A percentile compares a stretch with the other conserved stretches of the same genome.
These are phyloP conservation scores for Agrilus cyanescens DNA, from an alignment of 2,888 invertebrate species.

Conservation along the genomic window DNA sequence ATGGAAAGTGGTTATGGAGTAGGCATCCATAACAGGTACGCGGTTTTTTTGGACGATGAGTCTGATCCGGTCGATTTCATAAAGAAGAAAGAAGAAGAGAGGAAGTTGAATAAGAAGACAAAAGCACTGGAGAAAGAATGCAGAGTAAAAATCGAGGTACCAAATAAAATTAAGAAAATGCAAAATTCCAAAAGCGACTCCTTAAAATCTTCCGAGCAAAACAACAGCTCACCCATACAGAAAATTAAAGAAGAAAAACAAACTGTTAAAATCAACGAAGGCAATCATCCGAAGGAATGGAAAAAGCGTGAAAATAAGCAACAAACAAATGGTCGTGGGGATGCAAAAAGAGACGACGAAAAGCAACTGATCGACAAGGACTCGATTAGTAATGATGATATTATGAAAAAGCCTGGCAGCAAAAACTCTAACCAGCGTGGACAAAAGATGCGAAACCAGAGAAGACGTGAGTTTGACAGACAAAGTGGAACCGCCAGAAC, in stretches of 20 bases:
- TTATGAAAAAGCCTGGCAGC: too few relatives aligned
- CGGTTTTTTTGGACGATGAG: conserved; percentile 65
- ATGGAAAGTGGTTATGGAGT: conserved; percentile 80
- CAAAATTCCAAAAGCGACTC: conserved; percentile 48
- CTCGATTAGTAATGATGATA: conserved; percentile 15
- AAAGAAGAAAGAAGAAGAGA: conserved; percentile 59
- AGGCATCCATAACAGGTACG: conserved; percentile 67
- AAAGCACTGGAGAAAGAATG: conserved; percentile 62
- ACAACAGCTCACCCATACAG: conserved; percentile 38
- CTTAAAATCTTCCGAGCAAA: conserved; percentile 47
- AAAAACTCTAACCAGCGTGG: neutral
- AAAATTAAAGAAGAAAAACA: conserved; percentile 16
- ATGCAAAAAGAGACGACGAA: conserved; percentile 25
- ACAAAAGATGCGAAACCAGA: neutral
- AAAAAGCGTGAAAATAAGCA: conserved; percentile 19
- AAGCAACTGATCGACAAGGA: conserved; percentile 29
- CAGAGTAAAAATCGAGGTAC: conserved; percentile 41
- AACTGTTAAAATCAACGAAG: conserved; percentile 20
- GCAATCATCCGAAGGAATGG: conserved; percentile 26
- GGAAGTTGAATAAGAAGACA: conserved; percentile 62
- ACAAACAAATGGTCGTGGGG: conserved; percentile 23
- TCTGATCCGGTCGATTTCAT: conserved; percentile 65
- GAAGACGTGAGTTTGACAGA: conserved; percentile 71
- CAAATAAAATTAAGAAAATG: conserved; percentile 40
- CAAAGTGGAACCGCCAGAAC: conserved; percentile 84